phyloP scores from a whole-genome alignment of 2,797 vertebrate species.

The Rhynchotus rufescens region DNA sequence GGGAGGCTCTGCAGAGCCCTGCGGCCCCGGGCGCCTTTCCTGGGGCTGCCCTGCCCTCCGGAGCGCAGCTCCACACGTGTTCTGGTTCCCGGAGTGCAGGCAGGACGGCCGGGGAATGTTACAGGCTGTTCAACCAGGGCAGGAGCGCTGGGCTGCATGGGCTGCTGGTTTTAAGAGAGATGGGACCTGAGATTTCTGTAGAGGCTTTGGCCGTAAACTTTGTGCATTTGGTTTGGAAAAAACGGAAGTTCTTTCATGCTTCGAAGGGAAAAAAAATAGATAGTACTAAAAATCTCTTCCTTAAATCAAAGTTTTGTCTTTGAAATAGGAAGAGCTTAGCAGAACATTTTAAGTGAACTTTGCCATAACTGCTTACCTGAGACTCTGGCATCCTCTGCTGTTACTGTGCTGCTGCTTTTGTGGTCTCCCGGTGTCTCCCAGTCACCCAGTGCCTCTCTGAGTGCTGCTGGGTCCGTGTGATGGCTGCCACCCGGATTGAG shows the following conservation, averaged over 20 bases:
- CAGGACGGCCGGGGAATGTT: constrained; percentile 28
- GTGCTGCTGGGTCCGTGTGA: neutral
- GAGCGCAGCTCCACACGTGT: neutral
- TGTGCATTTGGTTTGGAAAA: constrained; percentile 67
- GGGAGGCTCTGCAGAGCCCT: neutral
- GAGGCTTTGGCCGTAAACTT: constrained; percentile 68
- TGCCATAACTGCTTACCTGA: constrained; percentile 61
- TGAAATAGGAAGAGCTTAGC: constrained; percentile 76
- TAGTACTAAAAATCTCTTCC: constrained; percentile 72
- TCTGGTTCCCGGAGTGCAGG: neutral
- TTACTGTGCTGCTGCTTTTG: constrained; percentile 15
- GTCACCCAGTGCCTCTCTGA: neutral
- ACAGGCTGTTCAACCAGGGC: constrained; percentile 30
- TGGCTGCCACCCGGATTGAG: neutral
- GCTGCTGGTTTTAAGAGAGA: constrained; percentile 57
- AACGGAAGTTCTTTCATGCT: constrained; percentile 69
- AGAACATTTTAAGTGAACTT: constrained; percentile 76
- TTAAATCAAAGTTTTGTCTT: constrained; percentile 74
- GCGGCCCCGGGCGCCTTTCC: neutral
- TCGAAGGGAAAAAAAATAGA: constrained; percentile 69
- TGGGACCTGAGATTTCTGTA: constrained; percentile 62
- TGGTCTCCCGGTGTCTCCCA: constrained; percentile 10
- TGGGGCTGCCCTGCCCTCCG: neutral
- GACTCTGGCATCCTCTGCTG: constrained; percentile 33
- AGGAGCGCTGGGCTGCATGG: constrained; percentile 20